phyloP scores from a whole-genome alignment of 2,888 invertebrate genomes.

The Drosophila quinaria region DNA sequence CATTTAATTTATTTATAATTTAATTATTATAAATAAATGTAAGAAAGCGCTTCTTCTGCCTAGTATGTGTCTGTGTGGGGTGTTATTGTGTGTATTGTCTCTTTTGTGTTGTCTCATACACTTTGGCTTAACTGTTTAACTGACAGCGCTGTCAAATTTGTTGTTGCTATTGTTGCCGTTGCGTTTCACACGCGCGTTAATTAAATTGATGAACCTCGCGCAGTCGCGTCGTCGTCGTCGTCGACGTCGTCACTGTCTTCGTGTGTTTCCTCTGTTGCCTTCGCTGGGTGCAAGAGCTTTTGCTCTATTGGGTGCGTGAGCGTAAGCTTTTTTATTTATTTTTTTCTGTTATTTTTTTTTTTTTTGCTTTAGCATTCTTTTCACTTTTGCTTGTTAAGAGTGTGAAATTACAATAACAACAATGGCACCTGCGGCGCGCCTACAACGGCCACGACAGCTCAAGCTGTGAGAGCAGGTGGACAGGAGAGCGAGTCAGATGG shows the following conservation, averaged over 20 bases:
- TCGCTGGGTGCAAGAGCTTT: constrained; percentile 15
- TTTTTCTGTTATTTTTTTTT: constrained; percentile 1
- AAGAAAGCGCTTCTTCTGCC: constrained; percentile 8
- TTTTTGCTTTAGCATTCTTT: constrained; percentile 55
- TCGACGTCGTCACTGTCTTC: constrained; percentile 1
- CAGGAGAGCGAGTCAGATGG: constrained; percentile 8
- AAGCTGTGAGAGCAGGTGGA: constrained; percentile 28
- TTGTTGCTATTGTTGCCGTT: constrained; percentile 46
- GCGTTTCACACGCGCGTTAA: constrained; percentile 66
- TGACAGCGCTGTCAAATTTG: constrained; percentile 57
- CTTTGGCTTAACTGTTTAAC: constrained; percentile 47
- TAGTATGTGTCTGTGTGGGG: neutral
- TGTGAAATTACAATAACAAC: constrained; percentile 72
- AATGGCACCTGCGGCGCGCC: constrained; percentile 64
- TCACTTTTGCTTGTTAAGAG: constrained; percentile 66
- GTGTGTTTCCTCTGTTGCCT: constrained; percentile 14
- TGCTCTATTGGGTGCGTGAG: constrained; percentile 59
- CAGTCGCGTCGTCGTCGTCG: constrained; percentile 6
- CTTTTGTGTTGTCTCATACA: constrained; percentile 33
- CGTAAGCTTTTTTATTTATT: constrained; percentile 28
- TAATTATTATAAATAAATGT: constrained; percentile 5
- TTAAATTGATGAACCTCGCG: constrained; percentile 57
- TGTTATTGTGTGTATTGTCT: constrained; percentile 25
- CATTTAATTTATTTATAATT: constrained; percentile 14
- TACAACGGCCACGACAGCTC: constrained; percentile 34